Percentiles rank a stretch among this genome's conserved stretches.
Evolutionary conservation across 2,113 vertebrate genomes (phyloP).

Genomic region (Amblyopsis rosae): DNA sequence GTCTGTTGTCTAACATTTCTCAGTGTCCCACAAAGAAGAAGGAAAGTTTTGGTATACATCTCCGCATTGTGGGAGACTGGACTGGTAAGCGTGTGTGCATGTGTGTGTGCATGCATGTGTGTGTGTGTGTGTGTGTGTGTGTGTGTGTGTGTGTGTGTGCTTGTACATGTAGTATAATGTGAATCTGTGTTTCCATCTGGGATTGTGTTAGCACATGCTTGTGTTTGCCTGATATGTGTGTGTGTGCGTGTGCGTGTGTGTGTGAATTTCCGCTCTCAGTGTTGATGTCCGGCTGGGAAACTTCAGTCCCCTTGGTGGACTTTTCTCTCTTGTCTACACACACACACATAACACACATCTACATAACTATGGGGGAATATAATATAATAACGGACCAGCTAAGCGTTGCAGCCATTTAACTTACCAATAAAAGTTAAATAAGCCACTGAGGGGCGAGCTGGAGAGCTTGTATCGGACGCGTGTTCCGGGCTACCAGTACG

Average conservation of each 20-base stretch:
- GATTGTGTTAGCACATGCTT: constrained; percentile 9
- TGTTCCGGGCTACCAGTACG: too few relatives aligned
- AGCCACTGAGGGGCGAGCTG: too few relatives aligned
- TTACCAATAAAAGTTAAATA: too few relatives aligned
- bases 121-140: neutral
- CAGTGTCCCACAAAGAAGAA: constrained; percentile 93
- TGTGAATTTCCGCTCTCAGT: constrained; percentile 4
- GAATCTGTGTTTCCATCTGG: constrained; percentile 11
- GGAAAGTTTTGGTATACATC: constrained; percentile 92
- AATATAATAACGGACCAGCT: too few relatives aligned
- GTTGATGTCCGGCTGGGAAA: constrained; percentile 16
- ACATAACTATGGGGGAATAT: constrained; percentile 8
- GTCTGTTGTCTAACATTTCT: constrained; percentile 59
- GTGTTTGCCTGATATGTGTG: constrained; percentile 4
- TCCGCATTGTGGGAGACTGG: constrained; percentile 97
- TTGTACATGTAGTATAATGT: neutral
- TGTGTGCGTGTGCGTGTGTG: neutral
- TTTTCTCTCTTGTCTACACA: neutral
- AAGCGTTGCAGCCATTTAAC: too few relatives aligned
- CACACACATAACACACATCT: neutral
- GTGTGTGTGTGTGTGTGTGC: neutral
- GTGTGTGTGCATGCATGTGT: neutral
- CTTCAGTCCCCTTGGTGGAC: neutral
- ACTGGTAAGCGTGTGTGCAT: constrained; percentile 82
- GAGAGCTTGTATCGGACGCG: too few relatives aligned